Conservation (phyloP, 2,888 invertebrate genomes). For the Rhagophthalmus giganteus region DNA sequence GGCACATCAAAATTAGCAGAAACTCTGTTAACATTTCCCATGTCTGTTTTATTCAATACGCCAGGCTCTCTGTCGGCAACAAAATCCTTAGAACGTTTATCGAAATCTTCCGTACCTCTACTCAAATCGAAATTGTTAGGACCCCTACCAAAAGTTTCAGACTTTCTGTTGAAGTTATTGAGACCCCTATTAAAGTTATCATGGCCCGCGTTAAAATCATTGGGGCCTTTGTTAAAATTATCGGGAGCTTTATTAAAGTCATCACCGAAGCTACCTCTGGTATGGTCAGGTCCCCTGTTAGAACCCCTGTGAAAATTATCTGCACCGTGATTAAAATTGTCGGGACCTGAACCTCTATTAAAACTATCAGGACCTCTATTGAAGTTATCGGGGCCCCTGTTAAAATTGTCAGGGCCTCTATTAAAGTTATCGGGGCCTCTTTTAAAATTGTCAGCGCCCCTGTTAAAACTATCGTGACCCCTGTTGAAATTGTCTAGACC, state of each 20-base stretch:
- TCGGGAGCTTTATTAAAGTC: conserved; percentile 3
- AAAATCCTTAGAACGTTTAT: conserved; percentile 25
- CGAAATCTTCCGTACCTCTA: conserved; percentile 28
- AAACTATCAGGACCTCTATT: conserved; percentile 14
- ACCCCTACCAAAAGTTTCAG: conserved; percentile 2
- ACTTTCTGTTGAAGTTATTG: conserved; percentile 16
- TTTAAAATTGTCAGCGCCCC: conserved; percentile 8
- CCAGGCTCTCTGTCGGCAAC: too few species aligned
- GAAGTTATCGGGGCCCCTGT: conserved; percentile 21
- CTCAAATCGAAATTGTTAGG: conserved; percentile 21
- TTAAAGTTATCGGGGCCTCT: conserved; percentile 11
- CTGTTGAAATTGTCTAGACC: conserved; percentile 8
- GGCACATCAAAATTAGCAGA: too few species aligned
- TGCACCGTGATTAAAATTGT: conserved; percentile 19
- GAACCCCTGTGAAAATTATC: conserved; percentile 11
- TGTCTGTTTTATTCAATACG: too few species aligned
- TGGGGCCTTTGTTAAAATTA: conserved; percentile 18
- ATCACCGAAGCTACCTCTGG: conserved; percentile 4
- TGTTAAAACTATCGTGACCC: conserved; percentile 14
- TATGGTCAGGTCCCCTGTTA: conserved; percentile 14
- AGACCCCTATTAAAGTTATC: conserved; percentile 22
- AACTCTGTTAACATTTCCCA: too few species aligned
- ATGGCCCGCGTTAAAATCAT: conserved; percentile 17
- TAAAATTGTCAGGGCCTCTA: conserved; percentile 13
- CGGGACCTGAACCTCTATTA: conserved; percentile 8